These are phyloP conservation scores for Epizoanthus fatuus DNA, from an alignment of 92 coral and sea anemone genomes.

Conservation along the genomic window DNA sequence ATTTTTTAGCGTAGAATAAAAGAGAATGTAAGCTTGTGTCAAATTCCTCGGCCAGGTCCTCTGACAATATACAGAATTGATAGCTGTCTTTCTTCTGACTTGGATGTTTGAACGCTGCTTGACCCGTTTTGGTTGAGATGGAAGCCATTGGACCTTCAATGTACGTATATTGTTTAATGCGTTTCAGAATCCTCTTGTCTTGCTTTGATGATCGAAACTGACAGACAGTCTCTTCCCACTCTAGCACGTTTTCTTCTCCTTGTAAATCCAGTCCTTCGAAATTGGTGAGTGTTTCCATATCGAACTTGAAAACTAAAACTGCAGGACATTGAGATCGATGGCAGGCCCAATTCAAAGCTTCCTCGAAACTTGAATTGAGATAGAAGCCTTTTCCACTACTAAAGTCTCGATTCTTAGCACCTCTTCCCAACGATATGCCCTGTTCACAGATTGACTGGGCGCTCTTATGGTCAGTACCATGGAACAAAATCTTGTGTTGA, in stretches of 20 bases:
- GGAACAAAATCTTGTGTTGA: slow-evolving; percentile 25
- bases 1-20: slow-evolving; percentile 14
- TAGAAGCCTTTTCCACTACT: slow-evolving; percentile 49
- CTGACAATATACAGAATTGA: slow-evolving; percentile 30
- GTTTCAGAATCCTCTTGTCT: background rate
- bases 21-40: slow-evolving; percentile 15
- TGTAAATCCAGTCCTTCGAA: background rate
- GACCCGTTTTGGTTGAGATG: background rate
- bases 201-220: background rate
- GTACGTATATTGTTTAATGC: background rate
- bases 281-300: background rate
- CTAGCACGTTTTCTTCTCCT: background rate
- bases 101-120: background rate
- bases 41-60: slow-evolving; percentile 1
- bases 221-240: background rate
- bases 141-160: slow-evolving; percentile 35
- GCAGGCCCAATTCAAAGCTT: slow-evolving; percentile 35
- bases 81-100: slow-evolving; percentile 7
- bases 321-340: slow-evolving; percentile 1
- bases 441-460: slow-evolving; percentile 32
- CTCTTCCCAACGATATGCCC: slow-evolving; percentile 36
- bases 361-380: background rate
- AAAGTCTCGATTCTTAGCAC: slow-evolving; percentile 25
- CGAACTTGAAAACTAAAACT: slow-evolving; percentile 26
- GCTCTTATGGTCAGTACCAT: slow-evolving; percentile 56